A percentile compares a stretch with the other conserved stretches of the same genome.
phyloP scores from a whole-genome alignment of 2,888 invertebrate genomes.

The Thysanoteuthis rhombus region DNA sequence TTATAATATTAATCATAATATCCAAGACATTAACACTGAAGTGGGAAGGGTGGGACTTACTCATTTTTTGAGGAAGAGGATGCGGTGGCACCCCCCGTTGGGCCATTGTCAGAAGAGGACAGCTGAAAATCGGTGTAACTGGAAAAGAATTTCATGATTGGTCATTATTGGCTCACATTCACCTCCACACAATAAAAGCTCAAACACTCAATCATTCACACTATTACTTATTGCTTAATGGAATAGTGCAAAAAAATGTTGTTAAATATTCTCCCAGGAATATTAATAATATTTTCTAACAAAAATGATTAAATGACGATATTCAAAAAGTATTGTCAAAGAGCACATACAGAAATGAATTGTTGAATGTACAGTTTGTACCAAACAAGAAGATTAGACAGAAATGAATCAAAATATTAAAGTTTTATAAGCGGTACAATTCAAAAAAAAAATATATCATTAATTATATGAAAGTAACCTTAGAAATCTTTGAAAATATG shows the following conservation, averaged over 20 bases:
- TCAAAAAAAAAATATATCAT: no score
- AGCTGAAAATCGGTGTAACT: slow-evolving; percentile 12
- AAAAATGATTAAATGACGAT: no score
- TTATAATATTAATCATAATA: background rate
- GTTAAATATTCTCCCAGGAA: no score
- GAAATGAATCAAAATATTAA: no score
- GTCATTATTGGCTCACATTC: background rate
- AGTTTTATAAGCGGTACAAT: no score
- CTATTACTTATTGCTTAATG: background rate
- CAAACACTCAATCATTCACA: background rate
- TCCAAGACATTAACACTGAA: background rate
- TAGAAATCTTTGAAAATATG: no score
- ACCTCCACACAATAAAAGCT: background rate
- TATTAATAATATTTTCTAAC: no score
- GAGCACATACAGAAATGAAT: no score
- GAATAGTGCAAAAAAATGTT: background rate
- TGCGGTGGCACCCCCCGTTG: background rate
- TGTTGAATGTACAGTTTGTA: no score
- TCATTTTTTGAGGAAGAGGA: background rate
- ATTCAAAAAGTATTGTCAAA: no score
- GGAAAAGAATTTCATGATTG: background rate
- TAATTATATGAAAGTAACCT: no score
- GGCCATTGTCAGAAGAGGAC: background rate
- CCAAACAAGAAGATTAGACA: no score
- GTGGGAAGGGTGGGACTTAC: background rate